These are phyloP conservation scores for Siderastrea radians DNA, from an alignment of 92 coral and sea anemone genomes.

Conservation along the genomic window DNA sequence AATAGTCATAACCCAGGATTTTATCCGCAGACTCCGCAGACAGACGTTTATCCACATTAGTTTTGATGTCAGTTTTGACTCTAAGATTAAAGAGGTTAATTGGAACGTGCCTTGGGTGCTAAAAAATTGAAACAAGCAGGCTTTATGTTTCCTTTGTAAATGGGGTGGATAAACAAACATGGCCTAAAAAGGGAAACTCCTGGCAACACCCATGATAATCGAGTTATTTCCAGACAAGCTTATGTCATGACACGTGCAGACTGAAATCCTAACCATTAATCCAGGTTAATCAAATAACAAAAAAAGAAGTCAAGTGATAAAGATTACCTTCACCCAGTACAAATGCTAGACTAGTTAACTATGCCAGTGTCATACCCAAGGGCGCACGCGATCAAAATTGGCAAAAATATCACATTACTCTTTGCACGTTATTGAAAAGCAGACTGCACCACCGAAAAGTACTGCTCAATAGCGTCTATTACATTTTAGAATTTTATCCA, in stretches of 20 bases:
- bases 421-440: no score
- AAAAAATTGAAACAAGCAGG: not conserved
- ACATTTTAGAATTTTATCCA: no score
- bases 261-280: not conserved
- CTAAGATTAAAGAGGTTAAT: not conserved
- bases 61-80: not conserved
- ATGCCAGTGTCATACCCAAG: no score
- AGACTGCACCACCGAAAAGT: no score
- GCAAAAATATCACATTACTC: no score
- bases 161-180: not conserved
- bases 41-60: no score
- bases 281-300: not conserved
- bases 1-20: not conserved
- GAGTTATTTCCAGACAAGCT: not conserved
- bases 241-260: not conserved
- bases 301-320: no score
- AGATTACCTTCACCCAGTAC: no score
- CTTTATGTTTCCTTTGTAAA: not conserved
- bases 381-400: no score
- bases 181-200: not conserved
- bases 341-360: no score
- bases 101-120: not conserved
- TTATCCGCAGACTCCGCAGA: not conserved
- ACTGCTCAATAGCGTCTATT: no score
- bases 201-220: not conserved